Base-by-base conservation (phyloP, 1,140 invertebrate species). In the Drosophila prosaltans region DNA sequence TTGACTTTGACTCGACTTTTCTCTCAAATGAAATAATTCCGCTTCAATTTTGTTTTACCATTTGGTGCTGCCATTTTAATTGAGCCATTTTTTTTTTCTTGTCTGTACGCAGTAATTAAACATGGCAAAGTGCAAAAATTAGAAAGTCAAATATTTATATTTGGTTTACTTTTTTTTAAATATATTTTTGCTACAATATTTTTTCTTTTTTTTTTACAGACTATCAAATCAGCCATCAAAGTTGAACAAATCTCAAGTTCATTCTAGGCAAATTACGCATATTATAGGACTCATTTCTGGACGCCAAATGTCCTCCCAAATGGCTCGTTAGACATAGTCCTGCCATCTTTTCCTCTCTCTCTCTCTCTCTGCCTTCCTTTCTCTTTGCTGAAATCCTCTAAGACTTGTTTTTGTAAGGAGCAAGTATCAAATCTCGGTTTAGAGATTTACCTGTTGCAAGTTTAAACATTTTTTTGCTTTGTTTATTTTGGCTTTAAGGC, bases 1-100 rank as follows among this genome's bases (percentile, higher is more conserved):
- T 88, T 83, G 80, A 88, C 83, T 80, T 88, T 88, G 76, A 80
- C 80, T 63, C 61, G 58, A 72, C 72, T 71, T 77, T 72, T 48
- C 45, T 48, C 45, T 58, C 55, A 85, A 85, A 86, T 82, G 65
- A 81, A 82, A 74, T 82, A 79, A 76, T 86, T 81, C 43, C 48
- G 48, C 57, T 39, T 62, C 75, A 61, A 64, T 74, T 69, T 61
- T 64, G 32, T 51, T 68, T 58, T 32, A 41, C 66, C 60, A 62
- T 65, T 67, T 80, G 32, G 21, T 11, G 28, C 26, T 70, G 39
- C 57, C 68, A 78, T 78, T 65, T 76, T 79, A 76, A 81, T 86
- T 81, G 65, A 78, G 62, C 71, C 81, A 72, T 65, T 72, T 78
- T 85, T 41, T 74, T 84, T 69, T 51, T 51, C n/a, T 51, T 10